Evolutionary conservation across 2,797 vertebrate species (phyloP).

Genomic region (Distichodus sexfasciatus): DNA sequence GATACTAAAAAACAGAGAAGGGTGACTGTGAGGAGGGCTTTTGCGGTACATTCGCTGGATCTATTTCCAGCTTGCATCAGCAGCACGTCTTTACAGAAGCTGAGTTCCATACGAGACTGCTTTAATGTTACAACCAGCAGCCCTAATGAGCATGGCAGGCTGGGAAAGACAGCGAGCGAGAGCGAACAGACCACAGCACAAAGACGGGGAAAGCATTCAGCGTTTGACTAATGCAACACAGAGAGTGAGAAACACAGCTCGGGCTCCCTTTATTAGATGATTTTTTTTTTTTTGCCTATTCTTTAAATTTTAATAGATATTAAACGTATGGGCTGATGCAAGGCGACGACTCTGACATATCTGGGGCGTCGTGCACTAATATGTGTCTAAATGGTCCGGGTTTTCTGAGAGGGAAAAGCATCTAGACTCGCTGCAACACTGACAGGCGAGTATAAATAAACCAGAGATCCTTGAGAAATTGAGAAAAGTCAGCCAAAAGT

Average conservation of each 20-base stretch:
- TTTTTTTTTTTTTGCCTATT: slow-evolving; percentile 83
- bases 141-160: slow-evolving; percentile 73
- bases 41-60: slow-evolving; percentile 80
- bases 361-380: slow-evolving; percentile 87
- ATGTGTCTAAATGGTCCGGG: slow-evolving; percentile 72
- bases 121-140: slow-evolving; percentile 79
- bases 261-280: slow-evolving; percentile 82
- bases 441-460: slow-evolving; percentile 75
- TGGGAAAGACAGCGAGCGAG: slow-evolving; percentile 43
- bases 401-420: slow-evolving; percentile 21
- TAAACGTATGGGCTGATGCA: slow-evolving; percentile 85
- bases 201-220: neutral
- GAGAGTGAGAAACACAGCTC: slow-evolving; percentile 77
- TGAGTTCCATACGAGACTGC: slow-evolving; percentile 81
- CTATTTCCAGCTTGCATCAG: slow-evolving; percentile 92
- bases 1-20: slow-evolving; percentile 84
- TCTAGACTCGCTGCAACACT: slow-evolving; percentile 58
- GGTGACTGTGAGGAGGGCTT: slow-evolving; percentile 70
- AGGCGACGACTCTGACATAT: slow-evolving; percentile 92
- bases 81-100: slow-evolving; percentile 80
- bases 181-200: slow-evolving; percentile 62
- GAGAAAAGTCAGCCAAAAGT: slow-evolving; percentile 32
- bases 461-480: slow-evolving; percentile 66
- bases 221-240: neutral
- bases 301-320: slow-evolving; percentile 83